phyloP scores from a whole-genome alignment of 2,113 vertebrate genomes.

The Pangasianodon gigas region DNA sequence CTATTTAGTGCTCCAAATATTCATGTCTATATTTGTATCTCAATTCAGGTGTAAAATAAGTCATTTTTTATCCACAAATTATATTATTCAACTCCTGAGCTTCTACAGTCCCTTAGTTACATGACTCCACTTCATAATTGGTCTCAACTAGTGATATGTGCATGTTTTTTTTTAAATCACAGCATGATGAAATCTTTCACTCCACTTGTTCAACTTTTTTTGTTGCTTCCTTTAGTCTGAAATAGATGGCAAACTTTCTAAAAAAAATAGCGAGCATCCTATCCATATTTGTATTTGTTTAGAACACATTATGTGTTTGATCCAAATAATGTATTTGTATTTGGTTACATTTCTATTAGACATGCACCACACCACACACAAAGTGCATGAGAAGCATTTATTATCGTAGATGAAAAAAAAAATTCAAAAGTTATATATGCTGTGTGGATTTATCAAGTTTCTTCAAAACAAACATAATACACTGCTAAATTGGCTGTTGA shows the following conservation, averaged over 20 bases:
- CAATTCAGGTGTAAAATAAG: background rate
- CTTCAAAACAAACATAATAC: conserved; percentile 34
- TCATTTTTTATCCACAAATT: background rate
- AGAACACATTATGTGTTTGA: background rate
- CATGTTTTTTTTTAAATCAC: background rate
- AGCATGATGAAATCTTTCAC: background rate
- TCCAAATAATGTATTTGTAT: background rate
- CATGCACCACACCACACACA: background rate
- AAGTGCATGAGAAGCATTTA: background rate
- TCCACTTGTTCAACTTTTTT: background rate
- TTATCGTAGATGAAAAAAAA: background rate
- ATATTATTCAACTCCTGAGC: background rate
- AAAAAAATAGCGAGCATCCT: background rate
- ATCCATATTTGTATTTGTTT: background rate
- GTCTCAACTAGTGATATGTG: background rate
- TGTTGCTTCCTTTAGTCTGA: background rate
- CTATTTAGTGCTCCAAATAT: background rate
- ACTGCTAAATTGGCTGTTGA: conserved; percentile 40
- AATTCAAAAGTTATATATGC: conserved; percentile 4
- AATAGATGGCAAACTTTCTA: background rate
- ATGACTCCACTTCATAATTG: background rate
- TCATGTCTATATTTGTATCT: background rate
- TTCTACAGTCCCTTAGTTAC: background rate
- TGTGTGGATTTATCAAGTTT: conserved; percentile 36
- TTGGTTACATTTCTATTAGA: background rate